Conservation (phyloP, 2,113 vertebrate species). For the Syrrhaptes paradoxus region DNA sequence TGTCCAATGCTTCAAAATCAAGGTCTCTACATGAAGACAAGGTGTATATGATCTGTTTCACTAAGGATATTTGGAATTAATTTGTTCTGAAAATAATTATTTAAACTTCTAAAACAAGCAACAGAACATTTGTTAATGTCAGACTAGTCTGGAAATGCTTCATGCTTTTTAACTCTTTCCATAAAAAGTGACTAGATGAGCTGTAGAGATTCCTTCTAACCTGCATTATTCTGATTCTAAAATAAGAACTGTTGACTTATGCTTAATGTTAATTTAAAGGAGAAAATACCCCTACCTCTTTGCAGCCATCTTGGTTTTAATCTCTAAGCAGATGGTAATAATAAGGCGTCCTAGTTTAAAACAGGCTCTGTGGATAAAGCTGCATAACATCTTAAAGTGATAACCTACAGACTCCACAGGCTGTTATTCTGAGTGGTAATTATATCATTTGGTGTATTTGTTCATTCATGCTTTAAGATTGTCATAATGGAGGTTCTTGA, state of each 20-base stretch:
- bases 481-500: neutral
- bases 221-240: neutral
- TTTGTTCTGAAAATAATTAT: neutral
- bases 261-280: neutral
- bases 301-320: neutral
- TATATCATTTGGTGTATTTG: accelerated
- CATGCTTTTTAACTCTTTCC: neutral
- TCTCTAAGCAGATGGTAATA: neutral
- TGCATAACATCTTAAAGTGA: neutral
- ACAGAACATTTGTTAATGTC: neutral
- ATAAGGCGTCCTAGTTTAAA: neutral
- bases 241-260: neutral
- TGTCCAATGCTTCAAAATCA: neutral
- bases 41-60: neutral
- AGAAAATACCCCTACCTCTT: neutral
- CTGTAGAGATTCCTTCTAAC: neutral
- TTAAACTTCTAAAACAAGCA: neutral
- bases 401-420: neutral
- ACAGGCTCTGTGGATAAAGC: neutral
- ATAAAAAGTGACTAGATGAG: neutral
- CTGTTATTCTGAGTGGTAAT: neutral
- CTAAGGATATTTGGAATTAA: neutral
- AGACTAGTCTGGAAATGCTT: neutral
- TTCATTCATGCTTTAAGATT: neutral
- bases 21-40: neutral